Evolutionary conservation across 2,797 vertebrate genomes (phyloP).

Genomic region (Chromis chromis): DNA sequence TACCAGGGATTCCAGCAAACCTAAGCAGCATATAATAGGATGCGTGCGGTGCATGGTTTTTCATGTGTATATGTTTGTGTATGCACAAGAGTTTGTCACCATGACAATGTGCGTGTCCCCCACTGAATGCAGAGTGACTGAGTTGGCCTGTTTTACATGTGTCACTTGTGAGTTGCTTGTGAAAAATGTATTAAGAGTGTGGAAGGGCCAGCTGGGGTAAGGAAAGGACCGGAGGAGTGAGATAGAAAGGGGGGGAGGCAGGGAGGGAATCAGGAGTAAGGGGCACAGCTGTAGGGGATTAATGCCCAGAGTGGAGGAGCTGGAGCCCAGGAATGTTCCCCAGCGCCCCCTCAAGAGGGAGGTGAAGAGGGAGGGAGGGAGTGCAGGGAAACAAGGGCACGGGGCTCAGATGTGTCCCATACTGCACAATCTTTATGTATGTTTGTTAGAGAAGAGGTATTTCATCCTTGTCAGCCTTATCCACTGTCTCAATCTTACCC

Average conservation of each 20-base stretch:
- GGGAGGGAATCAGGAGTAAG: conserved; percentile 73
- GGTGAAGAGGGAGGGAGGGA: conserved; percentile 64
- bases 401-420: conserved; percentile 64
- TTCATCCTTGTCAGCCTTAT: conserved; percentile 70
- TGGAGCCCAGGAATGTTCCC: conserved; percentile 93
- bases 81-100: conserved; percentile 43
- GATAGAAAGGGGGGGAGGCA: conserved; percentile 33
- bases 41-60: conserved; percentile 30
- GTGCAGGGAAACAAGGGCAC: conserved; percentile 65
- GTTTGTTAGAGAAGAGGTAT: conserved; percentile 55
- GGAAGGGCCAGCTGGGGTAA: conserved; percentile 73
- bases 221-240: conserved; percentile 52
- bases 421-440: conserved; percentile 55
- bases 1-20: conserved; percentile 38
- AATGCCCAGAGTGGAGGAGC: conserved; percentile 91
- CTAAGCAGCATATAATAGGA: conserved; percentile 53
- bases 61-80: conserved; percentile 51
- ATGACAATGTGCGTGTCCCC: conserved; percentile 34
- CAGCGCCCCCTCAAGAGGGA: conserved; percentile 74
- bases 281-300: conserved; percentile 99
- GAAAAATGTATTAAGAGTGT: conserved; percentile 92
- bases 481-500: conserved; percentile 57
- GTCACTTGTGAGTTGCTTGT: conserved; percentile 94
- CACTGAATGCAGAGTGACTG: conserved; percentile 55
- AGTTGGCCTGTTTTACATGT: conserved; percentile 88